Conservation (phyloP, 2,797 vertebrate genomes). For the Gadopsis marmoratus region DNA sequence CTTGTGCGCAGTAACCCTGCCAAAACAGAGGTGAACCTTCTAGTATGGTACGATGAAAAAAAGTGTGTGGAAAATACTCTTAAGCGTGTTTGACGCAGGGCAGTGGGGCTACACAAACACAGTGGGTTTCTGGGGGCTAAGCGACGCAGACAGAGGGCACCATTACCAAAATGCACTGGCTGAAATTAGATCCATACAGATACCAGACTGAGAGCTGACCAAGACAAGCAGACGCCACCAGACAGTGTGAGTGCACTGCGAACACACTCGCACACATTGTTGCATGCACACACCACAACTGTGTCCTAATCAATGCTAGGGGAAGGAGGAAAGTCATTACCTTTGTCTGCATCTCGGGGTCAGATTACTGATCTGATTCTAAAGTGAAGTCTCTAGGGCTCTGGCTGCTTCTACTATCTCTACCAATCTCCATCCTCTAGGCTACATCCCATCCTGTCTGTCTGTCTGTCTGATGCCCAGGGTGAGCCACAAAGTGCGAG, state of each 20-base stretch:
- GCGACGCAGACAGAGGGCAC: conserved; percentile 67
- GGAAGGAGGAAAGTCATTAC: conserved; percentile 87
- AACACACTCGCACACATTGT: neutral
- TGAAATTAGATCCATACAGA: conserved; percentile 88
- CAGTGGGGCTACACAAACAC: conserved; percentile 45
- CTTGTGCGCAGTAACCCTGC: conserved; percentile 35
- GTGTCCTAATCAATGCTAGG: conserved; percentile 84
- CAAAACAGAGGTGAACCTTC: conserved; percentile 53
- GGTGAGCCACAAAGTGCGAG: conserved; percentile 42
- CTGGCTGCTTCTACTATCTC: conserved; percentile 67
- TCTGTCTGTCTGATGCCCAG: conserved; percentile 45
- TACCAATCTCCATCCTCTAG: conserved; percentile 66
- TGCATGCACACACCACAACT: conserved; percentile 58
- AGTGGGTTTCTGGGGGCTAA: conserved; percentile 54
- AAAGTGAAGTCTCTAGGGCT: conserved; percentile 75
- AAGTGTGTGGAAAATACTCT: conserved; percentile 59
- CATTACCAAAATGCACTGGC: conserved; percentile 86
- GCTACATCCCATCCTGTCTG: conserved; percentile 75
- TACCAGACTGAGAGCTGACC: conserved; percentile 88
- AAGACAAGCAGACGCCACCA: conserved; percentile 89
- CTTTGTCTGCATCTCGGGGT: conserved; percentile 83
- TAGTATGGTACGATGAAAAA: conserved; percentile 24
- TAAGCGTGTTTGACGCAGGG: neutral
- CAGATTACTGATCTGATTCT: conserved; percentile 86
- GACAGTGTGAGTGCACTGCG: conserved; percentile 69